Base-by-base conservation (phyloP, 2,888 invertebrate species). In the Vandiemenella viatica region DNA sequence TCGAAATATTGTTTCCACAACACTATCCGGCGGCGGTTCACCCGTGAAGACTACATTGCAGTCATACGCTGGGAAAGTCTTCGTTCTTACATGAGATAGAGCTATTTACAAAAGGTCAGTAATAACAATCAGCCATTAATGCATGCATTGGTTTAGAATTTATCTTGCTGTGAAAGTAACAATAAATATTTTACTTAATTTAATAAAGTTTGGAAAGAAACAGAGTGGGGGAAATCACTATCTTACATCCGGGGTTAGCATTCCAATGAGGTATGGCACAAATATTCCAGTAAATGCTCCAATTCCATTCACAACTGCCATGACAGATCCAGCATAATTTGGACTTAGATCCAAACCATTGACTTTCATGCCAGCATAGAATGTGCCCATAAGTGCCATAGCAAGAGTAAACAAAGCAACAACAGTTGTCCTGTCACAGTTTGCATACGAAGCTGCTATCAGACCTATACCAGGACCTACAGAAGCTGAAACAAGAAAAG, bases 281-380 rank as follows among this genome's bases (percentile, higher is more conserved):
- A 82, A 67, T 56, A 83, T 80, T 37, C 83, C 83, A 1, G 80
- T 77, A 16, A 81, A 70, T 1, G 82, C 80, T 15, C 80, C 83
- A 42, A 81, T 77, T 0, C 83, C 83, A 58, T 79, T 79, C 7
- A 78, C 77, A 21, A 79, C 75, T 4, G 79, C 79, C 78, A 79
- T 80, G 51, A 79, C 66, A 1, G 78, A 77, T 3, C 77, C 79
- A 1, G 79, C 77, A 60, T 75, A 79, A 62, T 79, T 79, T 45
- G 76, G 73, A 63, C 77, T 78, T 55, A 80, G 67, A 62, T 80
- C 79, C 48, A 80, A 64, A 0, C 79, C 76, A 63, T 79, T 80
- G 21, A 80, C 75, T 64, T 79, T 80, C 75, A 80, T 77, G 50
- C 79, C 79, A 1, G 79, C 77, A 63, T 79, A 79, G 67, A 76